These are phyloP conservation scores for Deilephila elpenor DNA, from an alignment of 2,888 invertebrate species.

Conservation along the genomic window DNA sequence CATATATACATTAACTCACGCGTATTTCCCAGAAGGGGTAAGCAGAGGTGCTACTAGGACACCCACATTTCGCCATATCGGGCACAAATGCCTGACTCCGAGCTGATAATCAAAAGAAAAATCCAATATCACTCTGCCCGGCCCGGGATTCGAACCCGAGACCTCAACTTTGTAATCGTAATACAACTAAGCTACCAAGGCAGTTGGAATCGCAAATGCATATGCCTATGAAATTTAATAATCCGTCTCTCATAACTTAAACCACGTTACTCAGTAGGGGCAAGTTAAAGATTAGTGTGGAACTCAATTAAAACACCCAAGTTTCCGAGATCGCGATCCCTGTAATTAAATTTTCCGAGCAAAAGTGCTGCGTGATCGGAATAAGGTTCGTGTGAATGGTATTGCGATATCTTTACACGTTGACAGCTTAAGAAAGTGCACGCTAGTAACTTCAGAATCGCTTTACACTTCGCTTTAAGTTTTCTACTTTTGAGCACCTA, in stretches of 20 bases:
- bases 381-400: constrained; percentile 48
- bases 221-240: not conserved
- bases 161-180: too few species aligned
- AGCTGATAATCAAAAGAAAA: too few species aligned
- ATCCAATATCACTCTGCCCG: too few species aligned
- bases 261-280: constrained; percentile 47
- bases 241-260: constrained; percentile 41
- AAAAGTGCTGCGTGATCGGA: constrained; percentile 74
- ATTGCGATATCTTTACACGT: constrained; percentile 40
- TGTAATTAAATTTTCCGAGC: constrained; percentile 76
- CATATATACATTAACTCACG: too few species aligned
- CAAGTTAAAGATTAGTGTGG: constrained; percentile 73
- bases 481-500: not conserved
- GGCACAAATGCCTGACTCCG: too few species aligned
- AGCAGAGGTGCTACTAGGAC: too few species aligned
- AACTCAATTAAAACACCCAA: constrained; percentile 78
- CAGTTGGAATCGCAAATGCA: too few species aligned
- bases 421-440: constrained; percentile 22
- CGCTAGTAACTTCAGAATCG: not conserved
- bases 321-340: constrained; percentile 70
- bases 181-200: too few species aligned
- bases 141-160: too few species aligned
- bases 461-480: not conserved
- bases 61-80: too few species aligned
- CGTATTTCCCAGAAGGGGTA: too few species aligned